Evolutionary conservation across 2,113 vertebrate genomes (phyloP).

Genomic region (Bothrops jararaca): DNA sequence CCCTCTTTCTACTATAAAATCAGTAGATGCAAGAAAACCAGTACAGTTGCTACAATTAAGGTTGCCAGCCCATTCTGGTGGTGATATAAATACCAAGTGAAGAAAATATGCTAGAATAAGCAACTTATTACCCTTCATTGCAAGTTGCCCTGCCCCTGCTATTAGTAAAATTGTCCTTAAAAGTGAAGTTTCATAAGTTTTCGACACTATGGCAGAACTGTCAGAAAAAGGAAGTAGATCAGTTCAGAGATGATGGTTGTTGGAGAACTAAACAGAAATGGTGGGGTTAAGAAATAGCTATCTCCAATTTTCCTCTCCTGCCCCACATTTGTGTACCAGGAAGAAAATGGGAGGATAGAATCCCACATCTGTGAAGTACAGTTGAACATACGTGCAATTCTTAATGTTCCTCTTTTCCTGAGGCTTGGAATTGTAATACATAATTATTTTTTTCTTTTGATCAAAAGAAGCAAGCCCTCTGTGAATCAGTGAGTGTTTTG

Average conservation of each 20-base stretch:
- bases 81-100: accelerated
- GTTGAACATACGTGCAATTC: accelerated
- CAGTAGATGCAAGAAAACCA: not conserved
- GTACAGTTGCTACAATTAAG: not conserved
- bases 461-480: conserved; percentile 1
- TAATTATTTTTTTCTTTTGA: conserved; percentile 25
- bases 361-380: accelerated
- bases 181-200: accelerated
- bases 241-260: accelerated
- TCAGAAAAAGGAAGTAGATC: not conserved
- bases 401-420: not conserved
- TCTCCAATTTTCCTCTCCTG: accelerated
- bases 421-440: conserved; percentile 25
- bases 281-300: accelerated
- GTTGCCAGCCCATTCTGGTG: not conserved
- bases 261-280: accelerated
- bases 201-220: not conserved
- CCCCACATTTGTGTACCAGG: accelerated
- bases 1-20: not conserved
- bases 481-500: conserved; percentile 1
- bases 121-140: accelerated
- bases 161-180: accelerated
- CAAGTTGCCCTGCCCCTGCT: accelerated
- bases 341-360: accelerated
- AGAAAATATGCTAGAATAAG: accelerated